phyloP scores from a whole-genome alignment of 2,888 invertebrate genomes.

The Oligia fasciuncula region DNA sequence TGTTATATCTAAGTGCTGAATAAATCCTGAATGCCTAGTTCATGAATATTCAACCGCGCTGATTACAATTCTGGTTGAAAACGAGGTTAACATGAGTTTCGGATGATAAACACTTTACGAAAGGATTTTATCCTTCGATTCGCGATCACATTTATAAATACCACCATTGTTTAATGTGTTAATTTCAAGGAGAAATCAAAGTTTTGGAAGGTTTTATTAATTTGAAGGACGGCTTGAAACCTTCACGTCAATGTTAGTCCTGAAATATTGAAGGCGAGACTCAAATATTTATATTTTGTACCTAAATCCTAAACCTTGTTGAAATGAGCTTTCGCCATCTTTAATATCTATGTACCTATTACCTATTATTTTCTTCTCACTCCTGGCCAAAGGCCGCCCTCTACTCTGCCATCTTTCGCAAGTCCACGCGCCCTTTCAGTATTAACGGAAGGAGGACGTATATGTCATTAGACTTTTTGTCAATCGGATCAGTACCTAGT shows the following conservation, averaged over 20 bases:
- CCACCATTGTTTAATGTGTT: slow-evolving; percentile 33
- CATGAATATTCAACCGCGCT: slow-evolving; percentile 70
- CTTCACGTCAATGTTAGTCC: not conserved
- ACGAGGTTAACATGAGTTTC: slow-evolving; percentile 70
- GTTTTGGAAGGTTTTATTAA: slow-evolving; percentile 24
- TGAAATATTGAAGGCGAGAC: not conserved
- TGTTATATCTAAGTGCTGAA: slow-evolving; percentile 36
- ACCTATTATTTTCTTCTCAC: too few relatives aligned
- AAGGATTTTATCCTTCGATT: slow-evolving; percentile 57
- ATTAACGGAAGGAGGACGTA: not conserved
- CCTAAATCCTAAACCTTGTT: not conserved
- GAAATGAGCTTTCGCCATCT: not conserved
- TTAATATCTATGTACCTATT: too few relatives aligned
- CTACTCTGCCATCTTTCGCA: not conserved
- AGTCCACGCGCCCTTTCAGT: not conserved
- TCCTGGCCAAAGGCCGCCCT: not conserved
- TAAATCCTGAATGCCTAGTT: slow-evolving; percentile 42
- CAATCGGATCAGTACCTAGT: not conserved
- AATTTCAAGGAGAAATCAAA: not conserved
- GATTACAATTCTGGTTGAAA: slow-evolving; percentile 70
- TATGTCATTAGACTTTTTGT: not conserved
- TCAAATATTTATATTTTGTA: not conserved
- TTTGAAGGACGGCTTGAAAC: not conserved
- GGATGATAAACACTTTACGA: slow-evolving; percentile 54
- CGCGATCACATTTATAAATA: slow-evolving; percentile 51